Conservation (phyloP, 2,888 invertebrate species). For the Trichogramma evanescens region DNA sequence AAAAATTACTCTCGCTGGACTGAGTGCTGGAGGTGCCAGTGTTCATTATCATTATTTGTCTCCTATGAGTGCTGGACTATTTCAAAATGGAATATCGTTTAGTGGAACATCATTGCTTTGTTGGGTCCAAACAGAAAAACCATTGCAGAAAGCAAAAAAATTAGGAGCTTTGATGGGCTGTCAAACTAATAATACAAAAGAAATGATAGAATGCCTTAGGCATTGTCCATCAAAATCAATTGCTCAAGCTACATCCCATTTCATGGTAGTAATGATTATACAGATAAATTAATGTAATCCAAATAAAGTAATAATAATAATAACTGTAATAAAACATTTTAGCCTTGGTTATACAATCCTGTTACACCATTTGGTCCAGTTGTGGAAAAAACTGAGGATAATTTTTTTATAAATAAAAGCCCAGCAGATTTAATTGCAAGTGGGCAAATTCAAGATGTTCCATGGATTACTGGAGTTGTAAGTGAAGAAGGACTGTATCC, state of each 20-base stretch:
- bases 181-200: constrained; percentile 49
- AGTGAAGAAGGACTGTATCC: constrained; percentile 70
- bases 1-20: constrained; percentile 61
- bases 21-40: constrained; percentile 69
- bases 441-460: constrained; percentile 59
- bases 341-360: constrained; percentile 59
- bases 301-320: background rate
- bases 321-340: constrained; percentile 24
- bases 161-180: constrained; percentile 61
- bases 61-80: constrained; percentile 55
- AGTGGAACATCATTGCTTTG: constrained; percentile 64
- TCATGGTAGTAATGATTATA: constrained; percentile 47
- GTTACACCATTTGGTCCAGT: constrained; percentile 70
- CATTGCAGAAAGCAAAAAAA: constrained; percentile 56
- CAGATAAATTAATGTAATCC: background rate
- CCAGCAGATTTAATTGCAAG: constrained; percentile 58
- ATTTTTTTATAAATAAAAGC: constrained; percentile 61
- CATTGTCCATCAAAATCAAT: constrained; percentile 56
- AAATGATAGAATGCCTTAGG: constrained; percentile 60
- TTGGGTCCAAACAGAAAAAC: constrained; percentile 37
- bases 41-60: constrained; percentile 67
- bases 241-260: constrained; percentile 54
- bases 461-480: constrained; percentile 63
- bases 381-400: constrained; percentile 53
- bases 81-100: constrained; percentile 56